phyloP scores from a whole-genome alignment of 2,888 invertebrate species.

The Lordiphosa fenestrarum region DNA sequence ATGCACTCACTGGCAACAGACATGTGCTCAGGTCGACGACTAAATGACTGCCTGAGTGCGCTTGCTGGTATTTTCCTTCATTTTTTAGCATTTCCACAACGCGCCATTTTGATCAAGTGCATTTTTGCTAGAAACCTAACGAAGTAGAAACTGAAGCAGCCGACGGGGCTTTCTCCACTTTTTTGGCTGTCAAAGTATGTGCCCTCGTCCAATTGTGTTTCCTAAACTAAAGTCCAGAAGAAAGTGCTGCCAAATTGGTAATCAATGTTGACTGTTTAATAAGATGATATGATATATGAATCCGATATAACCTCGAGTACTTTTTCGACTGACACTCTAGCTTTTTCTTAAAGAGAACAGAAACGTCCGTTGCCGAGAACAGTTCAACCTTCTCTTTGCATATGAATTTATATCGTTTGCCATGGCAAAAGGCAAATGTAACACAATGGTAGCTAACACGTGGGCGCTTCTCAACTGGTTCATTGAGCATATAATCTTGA shows the following conservation, averaged over 20 bases:
- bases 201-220: background rate
- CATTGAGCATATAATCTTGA: conserved; percentile 27
- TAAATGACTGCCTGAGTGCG: conserved; percentile 4
- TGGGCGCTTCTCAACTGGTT: conserved; percentile 48
- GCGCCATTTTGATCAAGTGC: conserved; percentile 68
- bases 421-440: conserved; percentile 23
- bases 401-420: conserved; percentile 22
- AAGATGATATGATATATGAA: no score
- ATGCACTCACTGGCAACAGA: conserved; percentile 62
- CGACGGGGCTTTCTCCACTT: conserved; percentile 6
- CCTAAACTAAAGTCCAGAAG: no score
- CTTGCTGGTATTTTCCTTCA: background rate
- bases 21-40: conserved; percentile 44
- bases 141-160: conserved; percentile 64
- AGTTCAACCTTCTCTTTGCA: conserved; percentile 8
- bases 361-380: no score
- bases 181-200: background rate
- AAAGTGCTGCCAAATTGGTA: no score
- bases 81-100: conserved; percentile 30
- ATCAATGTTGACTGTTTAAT: no score
- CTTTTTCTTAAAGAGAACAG: no score
- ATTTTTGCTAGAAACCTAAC: conserved; percentile 58
- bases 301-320: no score
- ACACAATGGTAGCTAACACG: conserved; percentile 5
- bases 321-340: no score